phyloP scores from a whole-genome alignment of 92 coral and sea anemone species.

The Umimayanthus kanabou region DNA sequence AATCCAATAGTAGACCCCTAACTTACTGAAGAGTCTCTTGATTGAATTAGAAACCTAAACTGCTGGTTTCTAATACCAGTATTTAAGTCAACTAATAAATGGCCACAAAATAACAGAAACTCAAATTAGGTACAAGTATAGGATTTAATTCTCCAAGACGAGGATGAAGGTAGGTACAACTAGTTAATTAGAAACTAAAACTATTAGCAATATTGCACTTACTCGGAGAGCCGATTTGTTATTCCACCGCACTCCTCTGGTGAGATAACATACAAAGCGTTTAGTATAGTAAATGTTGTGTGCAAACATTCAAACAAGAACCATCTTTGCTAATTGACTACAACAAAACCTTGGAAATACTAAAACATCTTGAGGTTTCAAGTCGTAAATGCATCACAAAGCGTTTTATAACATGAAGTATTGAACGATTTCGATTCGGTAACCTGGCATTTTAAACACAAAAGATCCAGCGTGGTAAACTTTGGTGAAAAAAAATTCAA shows the following conservation, averaged over 20 bases:
- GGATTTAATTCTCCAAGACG: no score
- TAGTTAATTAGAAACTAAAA: background rate
- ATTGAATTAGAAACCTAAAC: no score
- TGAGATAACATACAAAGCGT: background rate
- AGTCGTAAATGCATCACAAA: background rate
- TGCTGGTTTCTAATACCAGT: no score
- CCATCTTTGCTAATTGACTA: background rate
- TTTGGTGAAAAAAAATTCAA: no score
- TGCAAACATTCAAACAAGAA: background rate
- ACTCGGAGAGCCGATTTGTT: conserved; percentile 84
- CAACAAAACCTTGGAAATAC: background rate
- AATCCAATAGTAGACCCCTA: no score
- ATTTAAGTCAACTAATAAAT: no score
- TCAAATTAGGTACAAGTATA: no score
- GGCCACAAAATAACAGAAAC: background rate
- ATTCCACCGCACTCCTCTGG: conserved; percentile 76
- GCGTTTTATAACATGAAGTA: background rate
- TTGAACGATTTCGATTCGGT: no score
- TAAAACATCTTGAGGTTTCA: background rate
- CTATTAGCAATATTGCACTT: background rate
- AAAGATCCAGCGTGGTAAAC: no score
- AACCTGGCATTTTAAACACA: no score
- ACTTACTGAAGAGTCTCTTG: no score
- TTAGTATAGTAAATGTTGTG: no score
- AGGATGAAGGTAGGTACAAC: background rate